A percentile compares a stretch with the other conserved stretches of the same genome.
Conservation (phyloP, 1,140 invertebrate species). For the Neodiprion lecontei region DNA sequence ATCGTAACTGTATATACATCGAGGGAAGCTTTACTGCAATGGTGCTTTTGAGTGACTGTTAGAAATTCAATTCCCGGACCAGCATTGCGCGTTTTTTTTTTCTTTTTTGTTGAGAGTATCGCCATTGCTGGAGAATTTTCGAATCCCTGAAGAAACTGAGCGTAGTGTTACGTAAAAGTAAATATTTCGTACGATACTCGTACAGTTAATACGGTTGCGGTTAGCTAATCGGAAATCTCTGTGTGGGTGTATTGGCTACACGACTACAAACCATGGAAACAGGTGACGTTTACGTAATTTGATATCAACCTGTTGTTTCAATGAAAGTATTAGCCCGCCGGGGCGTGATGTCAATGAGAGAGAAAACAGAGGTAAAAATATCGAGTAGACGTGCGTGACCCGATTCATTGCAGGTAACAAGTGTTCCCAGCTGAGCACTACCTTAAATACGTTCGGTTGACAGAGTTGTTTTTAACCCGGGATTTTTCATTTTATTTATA, state of each 20-base stretch:
- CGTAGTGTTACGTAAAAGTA: neutral
- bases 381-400: neutral
- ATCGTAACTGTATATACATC: too few relatives aligned
- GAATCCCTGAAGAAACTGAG: too few relatives aligned
- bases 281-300: conserved; percentile 2
- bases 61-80: too few relatives aligned
- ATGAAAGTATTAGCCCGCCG: neutral
- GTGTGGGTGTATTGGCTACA: neutral
- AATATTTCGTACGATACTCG: neutral
- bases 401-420: neutral
- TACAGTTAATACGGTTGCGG: neutral
- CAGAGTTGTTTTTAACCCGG: neutral
- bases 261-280: neutral
- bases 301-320: neutral
- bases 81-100: too few relatives aligned
- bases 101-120: too few relatives aligned
- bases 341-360: neutral
- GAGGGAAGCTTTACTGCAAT: too few relatives aligned
- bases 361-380: neutral
- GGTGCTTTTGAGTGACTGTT: too few relatives aligned
- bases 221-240: neutral
- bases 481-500: neutral
- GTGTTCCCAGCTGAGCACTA: neutral
- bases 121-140: too few relatives aligned
- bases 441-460: neutral